Evolutionary conservation across 2,797 vertebrate species (phyloP), one percentile per base, ranked within the genome.

Genomic region (Hypotaenidia okinawae): DNA sequence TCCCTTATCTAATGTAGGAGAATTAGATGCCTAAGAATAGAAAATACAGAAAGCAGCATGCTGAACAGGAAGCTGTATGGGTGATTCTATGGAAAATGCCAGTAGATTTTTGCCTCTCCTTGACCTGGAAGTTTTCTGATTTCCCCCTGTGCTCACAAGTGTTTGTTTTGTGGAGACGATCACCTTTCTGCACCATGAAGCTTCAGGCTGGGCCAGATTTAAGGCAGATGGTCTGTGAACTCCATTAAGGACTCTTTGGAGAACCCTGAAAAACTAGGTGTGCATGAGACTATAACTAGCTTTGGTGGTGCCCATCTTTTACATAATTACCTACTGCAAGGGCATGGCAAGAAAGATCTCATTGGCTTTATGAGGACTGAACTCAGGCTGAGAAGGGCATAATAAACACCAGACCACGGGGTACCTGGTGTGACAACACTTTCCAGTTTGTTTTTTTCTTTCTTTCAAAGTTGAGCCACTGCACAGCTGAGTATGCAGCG

Each of bases 301-400:
- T 78, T 73, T 86, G 59, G 41, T 55, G 55, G 12, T 90, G 83
- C n/a, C 54, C 63, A 35, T 88, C 57, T 80, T 93, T 95, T 92
- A 63, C 57, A 67, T 87, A 85, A 96, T 67, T 66, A 87, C 68
- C 19, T 91, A 25, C 55, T 43, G 67, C 30, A 51, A 76, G 10
- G 39, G 32, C 67, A 87, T 39, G 47, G 22, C 43, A 61, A 67
- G 72, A 80, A 91, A 61, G 23, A 74, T 92, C 21, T 87, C 51
- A 80, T 54, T 39, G 32, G n/a, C 75, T 70, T 91, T 87, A 57
- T 25, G 33, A 67, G 43, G 30, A 24, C 27, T 54, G 49, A 74
- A 82, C 33, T 85, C 21, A 77, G n/a, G 52, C 39, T 86, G 62
- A 66, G 55, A 87, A 84, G 27, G 19, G 14, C 28, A 27, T 35